Evolutionary conservation across 2,888 invertebrate species (phyloP).

Genomic region (Sericinus montela): DNA sequence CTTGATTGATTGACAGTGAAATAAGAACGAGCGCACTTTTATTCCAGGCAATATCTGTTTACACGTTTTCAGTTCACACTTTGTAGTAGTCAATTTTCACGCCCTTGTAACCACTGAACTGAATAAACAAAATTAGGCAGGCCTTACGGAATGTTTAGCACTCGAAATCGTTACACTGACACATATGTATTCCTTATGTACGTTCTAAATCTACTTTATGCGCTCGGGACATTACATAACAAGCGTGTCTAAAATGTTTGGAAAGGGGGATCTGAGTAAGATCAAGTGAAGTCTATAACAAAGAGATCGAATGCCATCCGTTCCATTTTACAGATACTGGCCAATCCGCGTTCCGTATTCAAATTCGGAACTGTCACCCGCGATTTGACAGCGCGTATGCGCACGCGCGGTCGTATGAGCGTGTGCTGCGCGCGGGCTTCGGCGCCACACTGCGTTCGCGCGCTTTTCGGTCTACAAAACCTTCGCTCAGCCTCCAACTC

Average conservation of each 20-base stretch:
- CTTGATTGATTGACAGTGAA: slow-evolving; percentile 14
- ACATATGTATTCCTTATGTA: slow-evolving; percentile 29
- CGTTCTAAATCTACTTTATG: slow-evolving; percentile 36
- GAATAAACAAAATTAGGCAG: slow-evolving; percentile 53
- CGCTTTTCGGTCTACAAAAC: slow-evolving; percentile 73
- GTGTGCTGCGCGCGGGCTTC: slow-evolving; percentile 73
- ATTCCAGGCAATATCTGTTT: slow-evolving; percentile 41
- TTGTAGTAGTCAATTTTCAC: slow-evolving; percentile 60
- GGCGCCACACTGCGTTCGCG: slow-evolving; percentile 77
- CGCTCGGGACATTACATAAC: slow-evolving; percentile 2
- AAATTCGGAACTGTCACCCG: slow-evolving; percentile 52
- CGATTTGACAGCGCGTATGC: slow-evolving; percentile 56
- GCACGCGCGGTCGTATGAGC: slow-evolving; percentile 62
- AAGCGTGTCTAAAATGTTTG: slow-evolving; percentile 10
- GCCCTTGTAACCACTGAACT: slow-evolving; percentile 62
- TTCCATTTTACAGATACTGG: slow-evolving; percentile 45
- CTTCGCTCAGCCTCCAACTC: slow-evolving; percentile 62
- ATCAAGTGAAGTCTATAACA: slow-evolving; percentile 44
- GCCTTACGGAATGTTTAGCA: slow-evolving; percentile 68
- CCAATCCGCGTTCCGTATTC: slow-evolving; percentile 34
- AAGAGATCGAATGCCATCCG: slow-evolving; percentile 45
- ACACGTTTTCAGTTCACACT: slow-evolving; percentile 67
- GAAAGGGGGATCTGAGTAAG: slow-evolving; percentile 6
- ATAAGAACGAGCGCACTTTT: slow-evolving; percentile 32
- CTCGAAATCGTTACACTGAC: slow-evolving; percentile 55